Evolutionary conservation across 2,113 vertebrate genomes (phyloP).

Genomic region (Etheostoma cragini): DNA sequence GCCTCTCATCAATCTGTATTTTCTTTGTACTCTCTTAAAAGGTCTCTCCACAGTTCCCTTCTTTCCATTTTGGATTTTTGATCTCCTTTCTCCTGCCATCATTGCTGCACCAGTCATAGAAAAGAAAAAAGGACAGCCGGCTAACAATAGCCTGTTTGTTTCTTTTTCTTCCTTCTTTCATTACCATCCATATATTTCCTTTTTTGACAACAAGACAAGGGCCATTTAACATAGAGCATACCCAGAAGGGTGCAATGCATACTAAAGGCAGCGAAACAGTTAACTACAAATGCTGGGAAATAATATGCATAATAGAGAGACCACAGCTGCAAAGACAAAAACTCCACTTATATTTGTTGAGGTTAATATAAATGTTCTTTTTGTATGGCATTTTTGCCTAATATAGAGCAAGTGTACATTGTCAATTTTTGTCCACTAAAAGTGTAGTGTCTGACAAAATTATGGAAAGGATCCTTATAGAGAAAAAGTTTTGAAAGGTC

Average conservation of each 20-base stretch:
- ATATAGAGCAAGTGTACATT: too few species aligned
- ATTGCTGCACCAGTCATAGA: constrained; percentile 10
- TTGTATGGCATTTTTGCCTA: too few species aligned
- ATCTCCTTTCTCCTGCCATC: constrained; percentile 9
- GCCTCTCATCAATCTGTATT: background rate
- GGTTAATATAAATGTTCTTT: constrained; percentile 13
- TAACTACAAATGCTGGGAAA: constrained; percentile 6
- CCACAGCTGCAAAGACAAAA: background rate
- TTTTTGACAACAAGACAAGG: constrained; percentile 41
- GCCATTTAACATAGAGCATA: constrained; percentile 48
- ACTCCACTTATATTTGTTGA: background rate
- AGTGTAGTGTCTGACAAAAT: too few species aligned
- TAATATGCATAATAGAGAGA: background rate
- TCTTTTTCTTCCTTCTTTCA: constrained; percentile 16
- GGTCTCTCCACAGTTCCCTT: background rate
- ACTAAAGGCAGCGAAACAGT: background rate
- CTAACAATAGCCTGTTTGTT: constrained; percentile 30
- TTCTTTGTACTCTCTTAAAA: background rate
- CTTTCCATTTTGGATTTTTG: background rate
- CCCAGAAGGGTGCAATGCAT: constrained; percentile 15
- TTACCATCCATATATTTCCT: constrained; percentile 32
- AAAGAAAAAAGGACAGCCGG: background rate
- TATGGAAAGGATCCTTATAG: too few species aligned
- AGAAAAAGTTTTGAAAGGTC: too few species aligned
- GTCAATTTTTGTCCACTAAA: too few species aligned